Percentiles rank a stretch among this genome's conserved stretches.
Evolutionary conservation across 2,113 vertebrate genomes (phyloP).

Genomic region (Enhydra lutris): DNA sequence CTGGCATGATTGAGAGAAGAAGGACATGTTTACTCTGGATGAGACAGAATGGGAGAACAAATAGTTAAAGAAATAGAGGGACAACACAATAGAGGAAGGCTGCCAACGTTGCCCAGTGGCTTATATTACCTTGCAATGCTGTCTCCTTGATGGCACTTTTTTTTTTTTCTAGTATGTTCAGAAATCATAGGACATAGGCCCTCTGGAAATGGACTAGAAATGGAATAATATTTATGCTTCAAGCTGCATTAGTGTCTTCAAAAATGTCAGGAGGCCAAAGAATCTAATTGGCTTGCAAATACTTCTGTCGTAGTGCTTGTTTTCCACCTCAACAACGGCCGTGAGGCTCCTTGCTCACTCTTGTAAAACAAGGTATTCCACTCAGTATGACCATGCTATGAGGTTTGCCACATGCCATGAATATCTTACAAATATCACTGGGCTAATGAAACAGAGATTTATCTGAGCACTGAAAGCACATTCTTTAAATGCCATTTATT

Average conservation of each 20-base stretch:
- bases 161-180: background rate
- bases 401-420: slow-evolving; percentile 13
- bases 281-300: background rate
- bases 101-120: background rate
- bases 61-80: background rate
- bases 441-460: background rate
- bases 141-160: background rate
- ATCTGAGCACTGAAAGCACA: slow-evolving; percentile 18
- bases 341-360: background rate
- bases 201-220: background rate
- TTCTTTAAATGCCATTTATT: slow-evolving; percentile 37
- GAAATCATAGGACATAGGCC: background rate
- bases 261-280: background rate
- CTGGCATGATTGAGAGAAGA: background rate
- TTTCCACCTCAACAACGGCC: background rate
- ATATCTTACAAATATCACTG: slow-evolving; percentile 23
- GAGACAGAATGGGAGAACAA: background rate
- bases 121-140: background rate
- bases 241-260: background rate
- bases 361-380: slow-evolving; percentile 19
- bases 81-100: background rate
- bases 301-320: background rate
- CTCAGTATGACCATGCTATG: background rate
- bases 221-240: background rate
- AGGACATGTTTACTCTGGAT: background rate